Percentiles rank a stretch among this genome's conserved stretches.
These are phyloP conservation scores for Tetragonula clypearis DNA, from an alignment of 1,140 invertebrate genomes.

Conservation along the genomic window DNA sequence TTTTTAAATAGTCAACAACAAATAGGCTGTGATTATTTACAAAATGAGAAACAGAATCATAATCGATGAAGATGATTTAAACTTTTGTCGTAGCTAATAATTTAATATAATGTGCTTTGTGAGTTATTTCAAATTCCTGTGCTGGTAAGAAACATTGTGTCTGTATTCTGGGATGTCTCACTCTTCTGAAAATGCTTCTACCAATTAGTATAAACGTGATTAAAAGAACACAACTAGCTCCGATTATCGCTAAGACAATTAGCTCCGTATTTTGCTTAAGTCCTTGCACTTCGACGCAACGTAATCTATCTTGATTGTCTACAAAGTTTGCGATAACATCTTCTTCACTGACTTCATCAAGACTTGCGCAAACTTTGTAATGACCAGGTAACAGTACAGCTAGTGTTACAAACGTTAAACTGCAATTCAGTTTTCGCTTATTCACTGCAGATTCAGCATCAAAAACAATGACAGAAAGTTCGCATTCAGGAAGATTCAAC, in stretches of 20 bases:
- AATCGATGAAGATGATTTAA: constrained; percentile 55
- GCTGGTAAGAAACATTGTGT: constrained; percentile 80
- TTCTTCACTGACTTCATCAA: constrained; percentile 64
- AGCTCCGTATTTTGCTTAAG: constrained; percentile 71
- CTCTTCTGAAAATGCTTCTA: constrained; percentile 68
- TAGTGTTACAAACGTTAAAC: constrained; percentile 66
- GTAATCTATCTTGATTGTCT: constrained; percentile 47
- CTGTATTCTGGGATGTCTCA: constrained; percentile 70
- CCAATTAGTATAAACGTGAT: constrained; percentile 65
- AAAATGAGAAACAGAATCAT: not conserved
- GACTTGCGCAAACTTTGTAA: constrained; percentile 77
- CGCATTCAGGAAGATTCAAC: constrained; percentile 58
- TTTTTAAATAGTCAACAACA: constrained; percentile 42
- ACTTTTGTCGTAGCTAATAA: constrained; percentile 83
- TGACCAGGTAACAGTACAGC: constrained; percentile 72
- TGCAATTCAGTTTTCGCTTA: constrained; percentile 73
- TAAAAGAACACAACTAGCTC: constrained; percentile 64
- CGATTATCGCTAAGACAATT: constrained; percentile 72
- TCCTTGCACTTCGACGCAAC: constrained; percentile 74
- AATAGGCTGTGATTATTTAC: constrained; percentile 40
- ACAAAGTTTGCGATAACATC: constrained; percentile 30
- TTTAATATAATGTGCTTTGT: constrained; percentile 82
- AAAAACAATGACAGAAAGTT: constrained; percentile 72
- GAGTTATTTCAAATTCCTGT: constrained; percentile 80
- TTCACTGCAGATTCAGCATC: constrained; percentile 70